These are phyloP conservation scores for Neolamprologus sp. DNA, from an alignment of 2,113 vertebrate species.

Conservation along the genomic window DNA sequence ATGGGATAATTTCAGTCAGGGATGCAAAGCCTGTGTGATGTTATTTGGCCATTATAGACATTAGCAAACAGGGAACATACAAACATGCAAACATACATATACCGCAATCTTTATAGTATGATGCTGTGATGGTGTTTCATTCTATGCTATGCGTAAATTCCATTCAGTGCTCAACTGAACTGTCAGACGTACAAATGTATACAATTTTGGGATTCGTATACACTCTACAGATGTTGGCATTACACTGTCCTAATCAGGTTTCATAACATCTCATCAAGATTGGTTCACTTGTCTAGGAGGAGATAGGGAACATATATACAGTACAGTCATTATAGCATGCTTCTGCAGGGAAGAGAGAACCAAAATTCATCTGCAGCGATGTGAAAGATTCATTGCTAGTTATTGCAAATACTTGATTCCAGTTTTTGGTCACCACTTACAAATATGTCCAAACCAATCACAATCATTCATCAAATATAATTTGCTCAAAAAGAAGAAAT, in stretches of 20 bases:
- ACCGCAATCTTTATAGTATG: rapidly evolving
- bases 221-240: not conserved
- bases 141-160: not conserved
- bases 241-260: not conserved
- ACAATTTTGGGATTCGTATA: not conserved
- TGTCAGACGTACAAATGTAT: not conserved
- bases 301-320: not conserved
- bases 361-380: not conserved
- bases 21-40: not conserved
- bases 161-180: not conserved
- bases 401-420: not conserved
- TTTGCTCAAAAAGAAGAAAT: not conserved
- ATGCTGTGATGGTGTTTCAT: not conserved
- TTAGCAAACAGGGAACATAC: not conserved
- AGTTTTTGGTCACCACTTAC: not conserved
- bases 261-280: not conserved
- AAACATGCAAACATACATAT: not conserved
- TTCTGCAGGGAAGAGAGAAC: not conserved
- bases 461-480: not conserved
- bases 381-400: not conserved
- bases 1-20: not conserved
- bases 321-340: not conserved
- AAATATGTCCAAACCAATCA: not conserved
- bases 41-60: not conserved
- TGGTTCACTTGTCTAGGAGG: not conserved